Base-by-base conservation (phyloP, 2,113 vertebrate species). In the Mesembrinibis cayennensis region DNA sequence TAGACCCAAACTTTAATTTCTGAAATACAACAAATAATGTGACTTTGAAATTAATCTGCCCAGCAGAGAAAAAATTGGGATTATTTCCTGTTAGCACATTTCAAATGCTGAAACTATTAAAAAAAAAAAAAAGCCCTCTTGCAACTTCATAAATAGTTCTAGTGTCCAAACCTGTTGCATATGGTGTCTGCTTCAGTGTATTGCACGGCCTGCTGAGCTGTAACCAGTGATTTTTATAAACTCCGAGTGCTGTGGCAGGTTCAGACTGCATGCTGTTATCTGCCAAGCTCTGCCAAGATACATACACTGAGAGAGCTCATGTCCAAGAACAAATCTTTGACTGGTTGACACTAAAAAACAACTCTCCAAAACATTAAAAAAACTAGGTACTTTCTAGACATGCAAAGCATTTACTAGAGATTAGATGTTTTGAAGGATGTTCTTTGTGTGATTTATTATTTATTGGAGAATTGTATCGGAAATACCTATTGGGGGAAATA, bases 361-460 rank as follows among this genome's bases (percentile, higher is more conserved):
- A 25, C 26, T 63, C 47, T 83, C 32, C 29, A 36, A 73, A 90
- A 56, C 56, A 81, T 69, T 58, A 49, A 4, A 58, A 85, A 59
- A 47, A 8, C 4, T 15, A 45, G 50, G 34, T 13, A 29, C 34
- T 89, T 86, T 58, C 61, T 61, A 87, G 80, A 74, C 77, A 76
- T 66, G 66, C 40, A 85, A 79, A 95, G 34, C 14, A 38, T 85
- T 95, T 92, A 26, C 65, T 83, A 65, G 38, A 38, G 63, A 84
- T 50, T 59, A 71, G 49, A 45, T 72, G 11, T 82, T 95, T 91
- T 90, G 78, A 93, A 78, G 58, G 18, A 69, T 72, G 32, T 13
- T 67, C 47, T 79, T 82, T 76, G 6, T 80, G 61, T 76, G 73
- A 93, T 94, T 90, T 61, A 85, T 95, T 90, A 90, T 88, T 95